phyloP scores from a whole-genome alignment of 2,797 vertebrate species.

The Alectoris magna region DNA sequence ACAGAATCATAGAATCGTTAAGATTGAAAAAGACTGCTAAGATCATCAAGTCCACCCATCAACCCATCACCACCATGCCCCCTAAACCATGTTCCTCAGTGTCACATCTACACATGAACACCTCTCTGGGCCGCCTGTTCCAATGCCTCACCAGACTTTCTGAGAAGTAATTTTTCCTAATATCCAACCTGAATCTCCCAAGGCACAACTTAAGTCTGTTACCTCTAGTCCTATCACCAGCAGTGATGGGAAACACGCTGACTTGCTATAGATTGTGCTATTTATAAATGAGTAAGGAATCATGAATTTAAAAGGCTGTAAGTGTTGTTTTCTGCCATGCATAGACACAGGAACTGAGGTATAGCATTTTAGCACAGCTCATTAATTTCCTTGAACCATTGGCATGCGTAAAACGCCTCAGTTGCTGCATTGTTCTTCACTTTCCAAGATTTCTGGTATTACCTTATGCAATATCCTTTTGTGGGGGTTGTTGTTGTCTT shows the following conservation, averaged over 20 bases:
- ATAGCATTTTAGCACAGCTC: background rate
- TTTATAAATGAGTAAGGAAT: background rate
- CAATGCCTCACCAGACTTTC: too few relatives aligned
- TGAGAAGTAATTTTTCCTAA: too few relatives aligned
- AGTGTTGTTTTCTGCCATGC: background rate
- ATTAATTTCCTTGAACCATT: background rate
- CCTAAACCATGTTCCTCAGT: too few relatives aligned
- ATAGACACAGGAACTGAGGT: rapidly evolving
- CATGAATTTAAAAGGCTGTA: background rate
- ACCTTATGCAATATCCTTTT: background rate
- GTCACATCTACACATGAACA: too few relatives aligned
- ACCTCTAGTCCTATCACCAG: too few relatives aligned
- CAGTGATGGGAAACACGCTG: background rate
- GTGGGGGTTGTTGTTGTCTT: slow-evolving; percentile 55
- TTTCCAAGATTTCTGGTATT: background rate
- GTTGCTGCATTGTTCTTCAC: rapidly evolving
- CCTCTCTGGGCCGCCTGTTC: too few relatives aligned
- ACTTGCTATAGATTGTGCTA: background rate
- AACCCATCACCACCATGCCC: too few relatives aligned
- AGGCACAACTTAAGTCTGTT: too few relatives aligned
- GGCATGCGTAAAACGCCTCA: rapidly evolving
- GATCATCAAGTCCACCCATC: too few relatives aligned
- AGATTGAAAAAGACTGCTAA: too few relatives aligned
- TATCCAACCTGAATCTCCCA: too few relatives aligned
- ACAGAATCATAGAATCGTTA: too few relatives aligned